Evolutionary conservation across 2,113 vertebrate genomes (phyloP).

Genomic region (Egretta garzetta): DNA sequence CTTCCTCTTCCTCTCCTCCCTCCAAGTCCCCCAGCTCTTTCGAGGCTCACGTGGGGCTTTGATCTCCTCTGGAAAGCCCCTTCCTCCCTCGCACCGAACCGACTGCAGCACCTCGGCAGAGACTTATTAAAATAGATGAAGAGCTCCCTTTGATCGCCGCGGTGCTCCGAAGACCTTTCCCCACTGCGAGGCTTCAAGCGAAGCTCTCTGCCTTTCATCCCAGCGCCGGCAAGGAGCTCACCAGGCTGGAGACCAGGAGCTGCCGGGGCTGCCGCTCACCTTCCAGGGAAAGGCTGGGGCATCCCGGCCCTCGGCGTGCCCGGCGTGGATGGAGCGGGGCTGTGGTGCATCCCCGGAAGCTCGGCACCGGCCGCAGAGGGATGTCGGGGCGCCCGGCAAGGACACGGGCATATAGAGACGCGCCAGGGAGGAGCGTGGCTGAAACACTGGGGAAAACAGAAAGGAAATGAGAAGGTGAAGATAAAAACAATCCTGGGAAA

Average conservation of each 20-base stretch:
- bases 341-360: accelerated
- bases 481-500: background rate
- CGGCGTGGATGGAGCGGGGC: accelerated
- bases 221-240: background rate
- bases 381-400: accelerated
- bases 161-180: background rate
- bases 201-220: background rate
- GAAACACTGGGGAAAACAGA: background rate
- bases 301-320: background rate
- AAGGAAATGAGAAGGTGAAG: background rate
- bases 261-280: background rate
- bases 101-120: background rate
- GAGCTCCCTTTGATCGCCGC: slow-evolving; percentile 31
- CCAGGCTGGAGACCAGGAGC: background rate
- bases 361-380: accelerated
- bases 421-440: background rate
- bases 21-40: background rate
- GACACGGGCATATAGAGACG: accelerated
- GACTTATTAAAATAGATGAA: slow-evolving; percentile 22
- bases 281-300: background rate
- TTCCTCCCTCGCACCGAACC: background rate
- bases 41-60: background rate
- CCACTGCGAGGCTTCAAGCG: background rate
- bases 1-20: background rate
- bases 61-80: slow-evolving; percentile 16